Percentiles rank a stretch among this genome's conserved stretches.
Conservation (phyloP, 2,888 invertebrate species). For the Pyrrhia umbra region DNA sequence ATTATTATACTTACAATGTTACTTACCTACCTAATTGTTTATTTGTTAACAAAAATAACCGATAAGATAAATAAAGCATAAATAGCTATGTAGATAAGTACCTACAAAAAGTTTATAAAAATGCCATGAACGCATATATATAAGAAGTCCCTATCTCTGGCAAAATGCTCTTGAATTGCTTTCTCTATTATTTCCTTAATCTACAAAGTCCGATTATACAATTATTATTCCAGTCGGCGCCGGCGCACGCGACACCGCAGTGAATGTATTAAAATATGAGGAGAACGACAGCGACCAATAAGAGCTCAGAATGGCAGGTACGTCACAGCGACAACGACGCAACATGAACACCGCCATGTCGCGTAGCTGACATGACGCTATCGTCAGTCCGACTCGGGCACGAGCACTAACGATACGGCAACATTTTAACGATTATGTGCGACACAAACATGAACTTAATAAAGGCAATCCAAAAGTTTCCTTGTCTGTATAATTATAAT, state of each 20-base stretch:
- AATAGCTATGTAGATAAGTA: too few relatives aligned
- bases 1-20: too few relatives aligned
- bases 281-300: slow-evolving; percentile 41
- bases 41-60: too few relatives aligned
- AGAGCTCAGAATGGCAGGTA: slow-evolving; percentile 42
- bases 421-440: slow-evolving; percentile 59
- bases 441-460: slow-evolving; percentile 70
- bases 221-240: slow-evolving; percentile 18
- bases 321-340: slow-evolving; percentile 67
- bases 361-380: slow-evolving; percentile 66
- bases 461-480: slow-evolving; percentile 67
- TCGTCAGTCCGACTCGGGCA: slow-evolving; percentile 46
- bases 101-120: too few relatives aligned
- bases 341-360: slow-evolving; percentile 65
- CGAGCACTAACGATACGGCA: slow-evolving; percentile 32
- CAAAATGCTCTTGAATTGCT: slow-evolving; percentile 1
- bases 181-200: slow-evolving; percentile 7
- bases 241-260: slow-evolving; percentile 38
- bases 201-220: slow-evolving; percentile 9
- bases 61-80: too few relatives aligned
- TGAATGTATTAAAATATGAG: slow-evolving; percentile 43
- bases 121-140: too few relatives aligned
- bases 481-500: slow-evolving; percentile 69
- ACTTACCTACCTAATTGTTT: too few relatives aligned
- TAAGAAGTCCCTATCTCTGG: not conserved